Conservation (phyloP, 2,113 vertebrate genomes). For the Chaetodon auriga region DNA sequence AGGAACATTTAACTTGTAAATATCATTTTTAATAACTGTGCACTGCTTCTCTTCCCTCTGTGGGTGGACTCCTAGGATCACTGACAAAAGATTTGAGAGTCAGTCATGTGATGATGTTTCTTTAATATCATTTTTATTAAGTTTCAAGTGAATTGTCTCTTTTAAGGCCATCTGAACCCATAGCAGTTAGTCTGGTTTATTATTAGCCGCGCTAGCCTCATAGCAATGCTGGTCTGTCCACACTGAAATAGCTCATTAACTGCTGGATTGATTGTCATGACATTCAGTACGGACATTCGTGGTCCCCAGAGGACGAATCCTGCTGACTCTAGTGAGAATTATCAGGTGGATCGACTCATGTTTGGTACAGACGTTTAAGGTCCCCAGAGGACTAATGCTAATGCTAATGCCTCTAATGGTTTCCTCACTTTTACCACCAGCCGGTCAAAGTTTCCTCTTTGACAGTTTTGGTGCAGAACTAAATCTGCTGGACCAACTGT, state of each 20-base stretch:
- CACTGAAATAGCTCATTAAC: background rate
- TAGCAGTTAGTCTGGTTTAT: background rate
- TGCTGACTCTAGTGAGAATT: too few species aligned
- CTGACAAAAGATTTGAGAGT: too few species aligned
- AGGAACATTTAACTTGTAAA: background rate
- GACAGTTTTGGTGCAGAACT: too few species aligned
- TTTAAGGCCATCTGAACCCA: background rate
- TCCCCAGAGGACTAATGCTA: too few species aligned
- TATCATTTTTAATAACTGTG: background rate
- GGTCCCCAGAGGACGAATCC: background rate
- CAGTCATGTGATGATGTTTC: background rate
- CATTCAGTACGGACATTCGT: background rate
- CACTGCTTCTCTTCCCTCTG: background rate
- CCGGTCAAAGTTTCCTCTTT: background rate
- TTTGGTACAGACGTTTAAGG: too few species aligned
- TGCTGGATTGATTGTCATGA: background rate
- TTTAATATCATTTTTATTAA: background rate
- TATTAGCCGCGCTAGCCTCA: background rate
- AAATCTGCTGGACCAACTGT: too few species aligned
- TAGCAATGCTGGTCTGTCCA: background rate
- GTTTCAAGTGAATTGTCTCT: background rate
- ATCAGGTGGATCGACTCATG: too few species aligned
- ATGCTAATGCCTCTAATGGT: background rate
- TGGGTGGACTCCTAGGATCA: background rate
- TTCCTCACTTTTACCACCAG: background rate